phyloP scores from a whole-genome alignment of 30 jellyfish, hydroid and myxozoan genomes.

The Pseudorhiza aurosa region DNA sequence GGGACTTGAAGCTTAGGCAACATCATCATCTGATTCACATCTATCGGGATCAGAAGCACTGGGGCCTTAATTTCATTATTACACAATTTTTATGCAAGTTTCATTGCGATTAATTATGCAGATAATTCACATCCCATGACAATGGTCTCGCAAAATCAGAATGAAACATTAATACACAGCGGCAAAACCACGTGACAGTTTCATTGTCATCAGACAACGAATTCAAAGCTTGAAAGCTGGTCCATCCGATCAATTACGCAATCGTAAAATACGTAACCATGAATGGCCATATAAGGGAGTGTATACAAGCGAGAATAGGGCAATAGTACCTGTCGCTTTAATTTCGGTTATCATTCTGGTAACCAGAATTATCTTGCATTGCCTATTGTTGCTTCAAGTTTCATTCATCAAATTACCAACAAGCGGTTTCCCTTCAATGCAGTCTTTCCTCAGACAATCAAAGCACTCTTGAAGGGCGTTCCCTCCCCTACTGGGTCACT shows the following conservation, averaged over 20 bases:
- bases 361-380: conserved; percentile 9
- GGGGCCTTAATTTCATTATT: too few species aligned
- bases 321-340: conserved; percentile 5
- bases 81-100: too few species aligned
- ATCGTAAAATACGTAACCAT: conserved; percentile 21
- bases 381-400: neutral
- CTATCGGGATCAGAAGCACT: too few species aligned
- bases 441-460: neutral
- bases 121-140: neutral
- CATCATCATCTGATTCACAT: too few species aligned
- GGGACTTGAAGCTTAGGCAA: too few species aligned
- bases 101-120: neutral
- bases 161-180: neutral
- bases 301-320: conserved; percentile 17
- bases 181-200: conserved; percentile 18
- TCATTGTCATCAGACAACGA: neutral
- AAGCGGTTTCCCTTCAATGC: neutral
- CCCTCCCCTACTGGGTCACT: neutral
- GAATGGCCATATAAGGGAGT: conserved; percentile 52
- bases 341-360: neutral
- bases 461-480: neutral
- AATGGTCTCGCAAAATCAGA: neutral
- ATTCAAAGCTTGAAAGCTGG: neutral
- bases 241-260: conserved; percentile 29
- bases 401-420: neutral